These are phyloP conservation scores for Cerastoderma edule DNA, from an alignment of 2,888 invertebrate species.

Conservation along the genomic window DNA sequence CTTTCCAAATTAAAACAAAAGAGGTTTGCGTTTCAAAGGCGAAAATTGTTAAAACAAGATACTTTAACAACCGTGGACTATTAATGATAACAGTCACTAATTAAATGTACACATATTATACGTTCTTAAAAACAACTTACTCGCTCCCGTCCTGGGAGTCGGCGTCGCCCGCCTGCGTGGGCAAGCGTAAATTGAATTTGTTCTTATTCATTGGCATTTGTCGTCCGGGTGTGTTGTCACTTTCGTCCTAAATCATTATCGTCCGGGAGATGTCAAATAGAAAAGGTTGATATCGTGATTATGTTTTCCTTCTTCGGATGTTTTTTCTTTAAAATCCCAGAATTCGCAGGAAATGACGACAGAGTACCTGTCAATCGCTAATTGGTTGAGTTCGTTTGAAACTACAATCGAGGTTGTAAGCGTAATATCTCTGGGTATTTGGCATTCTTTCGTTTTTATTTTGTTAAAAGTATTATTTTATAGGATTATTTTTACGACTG, in stretches of 20 bases:
- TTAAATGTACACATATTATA: background rate
- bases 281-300: background rate
- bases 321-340: conserved; percentile 29
- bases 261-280: background rate
- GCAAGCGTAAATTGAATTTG: conserved; percentile 63
- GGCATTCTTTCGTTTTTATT: no score
- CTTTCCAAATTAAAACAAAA: no score
- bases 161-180: conserved; percentile 58
- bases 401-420: no score
- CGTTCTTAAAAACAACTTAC: conserved; percentile 41
- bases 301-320: background rate
- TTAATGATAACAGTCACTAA: no score
- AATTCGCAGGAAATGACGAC: conserved; percentile 46
- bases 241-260: background rate
- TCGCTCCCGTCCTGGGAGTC: conserved; percentile 50
- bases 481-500: no score
- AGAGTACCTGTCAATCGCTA: conserved; percentile 37
- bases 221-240: no score
- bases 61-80: no score
- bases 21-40: no score
- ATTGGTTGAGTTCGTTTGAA: conserved; percentile 13
- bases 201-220: conserved; percentile 67
- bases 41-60: no score
- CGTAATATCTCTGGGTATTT: no score
- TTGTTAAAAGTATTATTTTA: no score